Evolutionary conservation across 2,888 invertebrate species (phyloP).

Genomic region (Idaea biselata): DNA sequence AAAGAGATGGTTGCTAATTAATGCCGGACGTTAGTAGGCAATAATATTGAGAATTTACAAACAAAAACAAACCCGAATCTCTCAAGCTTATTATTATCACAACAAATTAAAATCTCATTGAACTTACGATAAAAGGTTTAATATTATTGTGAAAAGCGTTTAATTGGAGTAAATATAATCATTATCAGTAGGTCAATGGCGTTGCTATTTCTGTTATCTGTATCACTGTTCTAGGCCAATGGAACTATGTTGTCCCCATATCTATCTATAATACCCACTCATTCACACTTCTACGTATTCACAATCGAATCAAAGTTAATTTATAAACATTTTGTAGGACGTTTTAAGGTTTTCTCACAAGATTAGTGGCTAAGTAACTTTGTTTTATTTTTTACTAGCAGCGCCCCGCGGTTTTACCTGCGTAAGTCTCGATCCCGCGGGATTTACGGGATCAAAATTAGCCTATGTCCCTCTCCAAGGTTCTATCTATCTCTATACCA

Average conservation of each 20-base stretch:
- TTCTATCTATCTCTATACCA: too few species aligned
- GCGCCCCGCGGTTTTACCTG: too few species aligned
- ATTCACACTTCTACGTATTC: not conserved
- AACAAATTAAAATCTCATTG: slow-evolving; percentile 14
- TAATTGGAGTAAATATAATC: not conserved
- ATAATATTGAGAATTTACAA: too few species aligned
- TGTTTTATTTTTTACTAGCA: not conserved
- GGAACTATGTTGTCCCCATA: slow-evolving; percentile 5
- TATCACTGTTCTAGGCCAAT: slow-evolving; percentile 20
- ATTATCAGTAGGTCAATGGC: not conserved
- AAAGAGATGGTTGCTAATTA: too few species aligned
- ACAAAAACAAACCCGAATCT: not conserved
- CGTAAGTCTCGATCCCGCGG: too few species aligned
- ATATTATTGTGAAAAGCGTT: slow-evolving; percentile 15
- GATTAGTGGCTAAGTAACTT: not conserved
- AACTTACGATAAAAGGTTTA: slow-evolving; percentile 12
- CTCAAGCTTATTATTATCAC: not conserved
- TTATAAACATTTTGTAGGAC: not conserved
- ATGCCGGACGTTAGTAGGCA: too few species aligned
- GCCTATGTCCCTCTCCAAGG: too few species aligned
- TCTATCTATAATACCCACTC: not conserved
- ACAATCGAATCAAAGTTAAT: not conserved
- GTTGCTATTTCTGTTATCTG: slow-evolving; percentile 8
- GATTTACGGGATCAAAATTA: too few species aligned
- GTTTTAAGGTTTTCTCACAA: not conserved